phyloP scores from a whole-genome alignment of 2,888 invertebrate genomes.

The Xanthia icteritia region DNA sequence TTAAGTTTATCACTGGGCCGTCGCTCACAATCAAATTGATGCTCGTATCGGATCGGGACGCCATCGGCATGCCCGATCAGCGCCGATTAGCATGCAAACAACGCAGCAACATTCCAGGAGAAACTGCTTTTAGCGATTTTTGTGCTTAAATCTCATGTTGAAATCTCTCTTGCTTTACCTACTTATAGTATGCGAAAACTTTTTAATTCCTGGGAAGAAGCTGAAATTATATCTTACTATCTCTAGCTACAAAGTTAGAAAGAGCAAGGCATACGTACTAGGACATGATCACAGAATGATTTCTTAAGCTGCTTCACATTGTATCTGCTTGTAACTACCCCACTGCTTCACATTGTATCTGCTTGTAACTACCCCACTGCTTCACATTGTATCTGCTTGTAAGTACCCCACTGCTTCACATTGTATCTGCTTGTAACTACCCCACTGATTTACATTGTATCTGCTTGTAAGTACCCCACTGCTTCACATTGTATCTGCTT shows the following conservation, averaged over 20 bases:
- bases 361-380: no score
- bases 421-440: no score
- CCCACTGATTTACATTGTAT: not conserved
- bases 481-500: no score
- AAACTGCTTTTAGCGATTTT: conserved; percentile 36
- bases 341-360: no score
- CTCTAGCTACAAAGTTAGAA: not conserved
- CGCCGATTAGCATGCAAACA: conserved; percentile 49
- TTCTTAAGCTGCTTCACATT: not conserved
- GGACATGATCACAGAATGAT: not conserved
- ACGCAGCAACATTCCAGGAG: conserved; percentile 35
- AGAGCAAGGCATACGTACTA: not conserved
- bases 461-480: no score
- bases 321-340: no score
- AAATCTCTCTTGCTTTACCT: not conserved
- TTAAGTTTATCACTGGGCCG: conserved; percentile 47
- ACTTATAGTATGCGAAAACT: not conserved
- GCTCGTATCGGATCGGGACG: conserved; percentile 55
- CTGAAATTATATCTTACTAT: no score
- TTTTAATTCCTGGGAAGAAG: not conserved
- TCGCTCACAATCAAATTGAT: conserved; percentile 59
- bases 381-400: no score
- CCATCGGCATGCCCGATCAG: conserved; percentile 54
- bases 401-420: no score
- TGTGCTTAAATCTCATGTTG: not conserved